Conservation (phyloP, 2,888 invertebrate species). For the Drosophila mettleri region DNA sequence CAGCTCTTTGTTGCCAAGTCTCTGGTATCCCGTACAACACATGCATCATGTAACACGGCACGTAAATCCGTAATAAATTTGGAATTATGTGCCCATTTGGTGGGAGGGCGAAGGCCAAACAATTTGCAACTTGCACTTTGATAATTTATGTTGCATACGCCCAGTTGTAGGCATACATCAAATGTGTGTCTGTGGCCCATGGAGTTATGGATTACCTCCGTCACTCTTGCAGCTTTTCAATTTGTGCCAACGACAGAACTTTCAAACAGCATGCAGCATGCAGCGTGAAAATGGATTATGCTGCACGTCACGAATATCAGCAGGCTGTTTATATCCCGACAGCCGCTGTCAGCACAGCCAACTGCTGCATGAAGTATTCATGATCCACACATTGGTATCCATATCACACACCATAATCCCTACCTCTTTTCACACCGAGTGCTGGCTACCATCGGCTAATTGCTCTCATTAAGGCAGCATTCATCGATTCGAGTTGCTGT, state of each 20-base stretch:
- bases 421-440: slow-evolving; percentile 3
- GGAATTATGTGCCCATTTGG: slow-evolving; percentile 76
- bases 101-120: slow-evolving; percentile 71
- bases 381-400: background rate
- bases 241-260: slow-evolving; percentile 39
- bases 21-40: slow-evolving; percentile 21
- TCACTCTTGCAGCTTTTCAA: slow-evolving; percentile 47
- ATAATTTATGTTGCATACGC: slow-evolving; percentile 71
- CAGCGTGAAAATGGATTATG: slow-evolving; percentile 65
- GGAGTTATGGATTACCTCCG: slow-evolving; percentile 14
- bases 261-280: slow-evolving; percentile 46
- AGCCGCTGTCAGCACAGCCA: slow-evolving; percentile 33
- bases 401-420: slow-evolving; percentile 10
- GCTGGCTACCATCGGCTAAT: slow-evolving; percentile 46
- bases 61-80: slow-evolving; percentile 75
- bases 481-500: slow-evolving; percentile 26
- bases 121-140: slow-evolving; percentile 78
- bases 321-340: slow-evolving; percentile 40
- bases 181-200: slow-evolving; percentile 1
- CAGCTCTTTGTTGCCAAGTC: slow-evolving; percentile 18
- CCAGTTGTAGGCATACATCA: slow-evolving; percentile 50
- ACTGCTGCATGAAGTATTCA: slow-evolving; percentile 4
- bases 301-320: slow-evolving; percentile 52
- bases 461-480: slow-evolving; percentile 57
- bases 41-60: slow-evolving; percentile 68